Evolutionary conservation across 2,888 invertebrate species (phyloP).

Genomic region (Dione juno): DNA sequence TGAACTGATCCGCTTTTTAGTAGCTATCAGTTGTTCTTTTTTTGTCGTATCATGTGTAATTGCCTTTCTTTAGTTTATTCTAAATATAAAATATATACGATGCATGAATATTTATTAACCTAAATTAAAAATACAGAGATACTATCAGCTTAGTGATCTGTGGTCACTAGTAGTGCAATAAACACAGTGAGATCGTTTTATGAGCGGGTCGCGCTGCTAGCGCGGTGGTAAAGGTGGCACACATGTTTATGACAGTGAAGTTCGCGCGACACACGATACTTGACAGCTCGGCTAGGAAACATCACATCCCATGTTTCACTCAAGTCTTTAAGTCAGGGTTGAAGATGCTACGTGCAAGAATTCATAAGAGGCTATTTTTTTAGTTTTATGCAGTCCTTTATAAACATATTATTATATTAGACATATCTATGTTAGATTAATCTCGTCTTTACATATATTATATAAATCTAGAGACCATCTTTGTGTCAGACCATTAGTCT

Average conservation of each 20-base stretch:
- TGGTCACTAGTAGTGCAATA: conserved; percentile 34
- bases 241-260: conserved; percentile 73
- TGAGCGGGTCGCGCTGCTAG: conserved; percentile 57
- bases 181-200: conserved; percentile 66
- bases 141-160: conserved; percentile 24
- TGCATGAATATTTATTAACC: not conserved
- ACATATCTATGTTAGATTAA: too few relatives aligned
- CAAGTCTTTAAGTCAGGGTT: conserved; percentile 65
- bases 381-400: conserved; percentile 40
- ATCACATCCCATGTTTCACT: conserved; percentile 69
- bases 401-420: too few relatives aligned
- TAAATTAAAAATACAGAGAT: conserved; percentile 7
- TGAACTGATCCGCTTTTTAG: conserved; percentile 70
- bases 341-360: conserved; percentile 73
- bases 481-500: too few relatives aligned
- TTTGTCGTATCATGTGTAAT: conserved; percentile 50
- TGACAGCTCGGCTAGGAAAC: conserved; percentile 68
- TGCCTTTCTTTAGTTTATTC: conserved; percentile 38
- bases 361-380: conserved; percentile 50
- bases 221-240: conserved; percentile 74
- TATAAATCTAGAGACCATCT: too few relatives aligned
- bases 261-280: conserved; percentile 76
- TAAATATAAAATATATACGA: not conserved
- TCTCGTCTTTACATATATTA: too few relatives aligned
- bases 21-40: conserved; percentile 67